Evolutionary conservation across 2,888 invertebrate genomes (phyloP), one percentile per base, ranked within the genome.

Genomic region (Andrena trimmerana): DNA sequence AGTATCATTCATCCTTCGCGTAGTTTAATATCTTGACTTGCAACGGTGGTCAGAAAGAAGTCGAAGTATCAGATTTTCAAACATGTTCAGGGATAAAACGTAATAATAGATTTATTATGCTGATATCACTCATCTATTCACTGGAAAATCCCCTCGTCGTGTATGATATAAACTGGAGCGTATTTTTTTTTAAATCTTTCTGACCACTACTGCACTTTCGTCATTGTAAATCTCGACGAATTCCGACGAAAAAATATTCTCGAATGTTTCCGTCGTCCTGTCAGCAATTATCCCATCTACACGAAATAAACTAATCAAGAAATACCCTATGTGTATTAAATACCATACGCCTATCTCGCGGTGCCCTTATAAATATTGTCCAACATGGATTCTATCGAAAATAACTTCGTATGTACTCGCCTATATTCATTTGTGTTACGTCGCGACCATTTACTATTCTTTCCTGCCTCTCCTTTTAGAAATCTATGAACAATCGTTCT

Each of bases 351-450:
- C 24, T 68, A 48, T 65, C 52, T 59, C 63, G 31, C 63, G 50
- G 68, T 70, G 69, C 20, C 57, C 69, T 59, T 70, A 82, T 67
- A 81, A 82, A 82, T 83, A 83, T 83, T 78, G 78, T 78, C 82
- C 82, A 81, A 81, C 78, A 60, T 76, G 69, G 54, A 81, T 81
- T 81, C 78, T 81, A 81, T 83, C 77, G 83, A 83, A 83, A 83
- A 83, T 83, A 83, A 83, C 70, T 83, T 52, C 48, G 59, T 71
- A 71, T 75, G 67, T 52, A 79, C 73, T 71, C 54, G 77, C 67
- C 72, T 80, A 78, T 78, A 74, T 84, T 67, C 70, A 73, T 73
- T 67, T 78, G 29, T 81, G 24, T 31, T 60, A 66, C 50, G 42
- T 70, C 50, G 52, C 81, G 59, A 29, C n/a, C 65, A 60, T 83